These are phyloP conservation scores for Oxyteleia sp. DNA, from an alignment of 2,888 invertebrate species.

Conservation along the genomic window DNA sequence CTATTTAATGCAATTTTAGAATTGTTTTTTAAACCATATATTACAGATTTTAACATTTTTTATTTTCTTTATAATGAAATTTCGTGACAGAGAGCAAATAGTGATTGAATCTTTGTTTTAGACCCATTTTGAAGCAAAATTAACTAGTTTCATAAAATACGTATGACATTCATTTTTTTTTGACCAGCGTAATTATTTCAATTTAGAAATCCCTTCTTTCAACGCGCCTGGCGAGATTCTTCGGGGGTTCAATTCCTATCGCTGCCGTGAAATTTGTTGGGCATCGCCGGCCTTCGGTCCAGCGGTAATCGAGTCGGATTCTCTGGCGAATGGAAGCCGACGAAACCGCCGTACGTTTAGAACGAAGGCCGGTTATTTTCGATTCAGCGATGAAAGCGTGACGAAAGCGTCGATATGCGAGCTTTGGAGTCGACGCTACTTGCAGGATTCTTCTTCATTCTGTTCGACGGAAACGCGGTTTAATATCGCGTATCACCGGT, in stretches of 20 bases:
- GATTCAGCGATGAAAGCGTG: slow-evolving; percentile 76
- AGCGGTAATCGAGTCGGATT: slow-evolving; percentile 51
- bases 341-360: slow-evolving; percentile 72
- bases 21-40: too few relatives aligned
- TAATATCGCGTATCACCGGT: too few relatives aligned
- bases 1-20: too few relatives aligned
- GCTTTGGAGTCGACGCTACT: slow-evolving; percentile 60
- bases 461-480: slow-evolving; percentile 1
- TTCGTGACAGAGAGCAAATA: too few relatives aligned
- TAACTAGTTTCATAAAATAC: too few relatives aligned
- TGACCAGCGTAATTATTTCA: too few relatives aligned
- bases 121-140: too few relatives aligned
- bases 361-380: slow-evolving; percentile 81
- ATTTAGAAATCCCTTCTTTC: too few relatives aligned
- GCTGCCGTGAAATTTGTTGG: slow-evolving; percentile 12
- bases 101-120: too few relatives aligned
- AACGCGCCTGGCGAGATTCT: neutral
- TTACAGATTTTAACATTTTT: too few relatives aligned
- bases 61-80: too few relatives aligned
- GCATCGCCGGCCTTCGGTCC: slow-evolving; percentile 45
- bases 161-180: too few relatives aligned
- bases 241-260: neutral
- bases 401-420: slow-evolving; percentile 76
- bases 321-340: slow-evolving; percentile 59
- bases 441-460: slow-evolving; percentile 48